These are phyloP conservation scores for Melanaphis sacchari DNA, from an alignment of 1,140 invertebrate genomes.

Conservation along the genomic window DNA sequence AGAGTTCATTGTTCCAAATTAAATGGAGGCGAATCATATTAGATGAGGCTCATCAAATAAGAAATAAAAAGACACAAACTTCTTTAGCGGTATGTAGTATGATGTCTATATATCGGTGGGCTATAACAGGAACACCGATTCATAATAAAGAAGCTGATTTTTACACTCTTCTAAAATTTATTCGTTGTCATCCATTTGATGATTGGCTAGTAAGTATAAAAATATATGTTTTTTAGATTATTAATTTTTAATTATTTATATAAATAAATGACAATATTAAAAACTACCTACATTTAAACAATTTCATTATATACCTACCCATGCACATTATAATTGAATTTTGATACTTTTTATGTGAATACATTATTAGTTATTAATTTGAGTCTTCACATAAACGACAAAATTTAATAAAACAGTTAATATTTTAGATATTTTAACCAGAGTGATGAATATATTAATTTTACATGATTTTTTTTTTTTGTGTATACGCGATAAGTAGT, in stretches of 20 bases:
- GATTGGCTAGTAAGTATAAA: constrained; percentile 70
- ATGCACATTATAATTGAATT: not conserved
- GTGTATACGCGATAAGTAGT: too few relatives aligned
- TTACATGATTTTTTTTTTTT: too few relatives aligned
- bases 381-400: not conserved
- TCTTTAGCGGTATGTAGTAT: constrained; percentile 76
- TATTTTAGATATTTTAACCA: not conserved
- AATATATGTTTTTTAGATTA: not conserved
- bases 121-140: constrained; percentile 91
- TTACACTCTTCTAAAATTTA: constrained; percentile 85
- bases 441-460: too few relatives aligned
- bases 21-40: constrained; percentile 86
- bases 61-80: constrained; percentile 83
- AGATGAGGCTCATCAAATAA: constrained; percentile 91
- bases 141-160: constrained; percentile 92
- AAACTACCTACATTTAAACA: not conserved
- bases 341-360: too few relatives aligned
- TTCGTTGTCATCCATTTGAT: constrained; percentile 84
- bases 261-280: too few relatives aligned
- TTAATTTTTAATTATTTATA: not conserved
- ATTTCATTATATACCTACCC: not conserved
- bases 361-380: not conserved
- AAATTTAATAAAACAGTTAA: not conserved
- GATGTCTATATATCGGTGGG: constrained; percentile 75
- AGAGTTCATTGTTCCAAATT: constrained; percentile 70